These are phyloP conservation scores for Dipus sagitta DNA, from an alignment of 2,797 vertebrate genomes.

Conservation along the genomic window DNA sequence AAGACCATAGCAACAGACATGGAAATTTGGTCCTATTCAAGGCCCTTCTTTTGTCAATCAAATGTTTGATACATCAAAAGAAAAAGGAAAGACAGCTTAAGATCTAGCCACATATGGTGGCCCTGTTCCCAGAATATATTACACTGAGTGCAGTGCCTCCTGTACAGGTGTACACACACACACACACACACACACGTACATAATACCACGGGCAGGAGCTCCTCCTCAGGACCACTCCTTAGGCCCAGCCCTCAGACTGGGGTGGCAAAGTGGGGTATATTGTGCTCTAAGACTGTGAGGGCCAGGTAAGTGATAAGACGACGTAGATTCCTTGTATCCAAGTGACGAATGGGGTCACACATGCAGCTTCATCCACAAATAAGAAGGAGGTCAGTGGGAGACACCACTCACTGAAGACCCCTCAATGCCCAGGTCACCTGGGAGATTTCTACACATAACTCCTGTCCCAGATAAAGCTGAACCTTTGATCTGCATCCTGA, in stretches of 20 bases:
- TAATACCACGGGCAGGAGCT: constrained; percentile 62
- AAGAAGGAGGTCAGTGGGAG: constrained; percentile 19
- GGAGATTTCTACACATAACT: not conserved
- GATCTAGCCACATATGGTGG: constrained; percentile 59
- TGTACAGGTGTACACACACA: constrained; percentile 67
- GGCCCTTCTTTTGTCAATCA: constrained; percentile 83
- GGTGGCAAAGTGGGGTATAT: constrained; percentile 54
- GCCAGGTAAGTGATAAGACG: constrained; percentile 36
- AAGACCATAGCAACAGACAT: constrained; percentile 88
- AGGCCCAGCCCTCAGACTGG: constrained; percentile 60
- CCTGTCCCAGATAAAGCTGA: not conserved
- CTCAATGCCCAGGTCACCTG: not conserved
- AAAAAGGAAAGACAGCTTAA: constrained; percentile 61
- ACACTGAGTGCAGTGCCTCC: constrained; percentile 65
- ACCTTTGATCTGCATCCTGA: constrained; percentile 57
- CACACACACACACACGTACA: constrained; percentile 60
- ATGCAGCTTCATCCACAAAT: constrained; percentile 57
- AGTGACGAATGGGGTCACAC: constrained; percentile 17
- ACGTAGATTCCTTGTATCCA: constrained; percentile 20
- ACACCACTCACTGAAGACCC: not conserved
- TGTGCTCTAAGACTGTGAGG: constrained; percentile 81
- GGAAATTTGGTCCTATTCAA: constrained; percentile 87
- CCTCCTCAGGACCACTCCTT: constrained; percentile 49
- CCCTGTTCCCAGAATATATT: constrained; percentile 74
- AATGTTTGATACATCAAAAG: constrained; percentile 73